Evolutionary conservation across 2,113 vertebrate genomes (phyloP), one percentile per base, ranked within the genome.

Genomic region (Ptychochromis oligacanthus): DNA sequence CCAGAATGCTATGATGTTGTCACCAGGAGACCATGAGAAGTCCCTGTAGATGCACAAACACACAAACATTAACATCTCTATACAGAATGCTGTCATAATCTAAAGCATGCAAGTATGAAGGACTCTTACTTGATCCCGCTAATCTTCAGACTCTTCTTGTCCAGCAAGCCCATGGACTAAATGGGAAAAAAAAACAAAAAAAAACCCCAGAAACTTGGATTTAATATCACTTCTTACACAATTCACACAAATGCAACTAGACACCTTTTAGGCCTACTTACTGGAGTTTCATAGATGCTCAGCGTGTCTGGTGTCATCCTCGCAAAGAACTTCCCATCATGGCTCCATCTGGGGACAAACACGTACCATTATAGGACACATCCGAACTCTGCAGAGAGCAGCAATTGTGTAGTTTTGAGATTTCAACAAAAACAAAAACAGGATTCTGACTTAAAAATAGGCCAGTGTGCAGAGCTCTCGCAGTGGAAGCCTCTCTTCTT

Each of bases 71-170:
- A 81, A 36, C 38, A 75, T 22, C 5, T 52, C 14, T 22, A 22
- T 3, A 31, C 2, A 9, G 7, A 78, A 62, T 5, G 20, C 6
- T 5, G 2, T 40, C 31, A 43, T 9, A 64, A 5, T 22, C 36
- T 9, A 46, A 76, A 54, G 1, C 1, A n/a, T 5, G 15, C 2
- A 12, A 65, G 9, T 3, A 31, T 74, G 2, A 70, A 46, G 5
- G 7, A 22, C 2, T 93, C 97, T 97, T 90, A 99, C 98, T 97
- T 98, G 93, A 99, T 99, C 22, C 98, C 98, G 9, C 24, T 96
- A 86, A 99, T 99, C 95, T 99, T 99, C 92, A 99, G 95, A 94
- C 98, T 99, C 94, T 99, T 99, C 95, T 99, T 99, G 93, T 99
- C 98, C 91, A 99, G 93, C 86, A 99, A 93, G 40, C 98, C 98